Base-by-base conservation (phyloP, 2,797 vertebrate genomes). In the Enteromius trimaculatus region DNA sequence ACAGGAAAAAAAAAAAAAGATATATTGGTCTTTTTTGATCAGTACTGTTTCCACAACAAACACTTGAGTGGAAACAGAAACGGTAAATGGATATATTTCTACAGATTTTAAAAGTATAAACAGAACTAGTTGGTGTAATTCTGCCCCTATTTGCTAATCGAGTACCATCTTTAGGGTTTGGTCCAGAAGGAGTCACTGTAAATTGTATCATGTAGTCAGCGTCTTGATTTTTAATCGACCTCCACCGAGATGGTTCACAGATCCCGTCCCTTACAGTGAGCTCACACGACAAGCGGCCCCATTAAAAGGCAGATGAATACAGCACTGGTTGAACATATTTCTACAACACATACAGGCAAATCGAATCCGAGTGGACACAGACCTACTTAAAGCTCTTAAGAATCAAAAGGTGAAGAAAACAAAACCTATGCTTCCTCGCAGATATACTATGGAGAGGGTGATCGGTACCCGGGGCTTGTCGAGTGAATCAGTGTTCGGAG, bases 51-150 rank as follows among this genome's bases (percentile, higher is more conserved):
- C 55, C 71, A 42, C 58, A 62, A 64, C 1, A 7, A 75, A 34
- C 55, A 53, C n/a, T 70, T 23, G 16, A 47, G 26, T 13, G 42
- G 21, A 74, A 51, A 77, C n/a, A 4, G 47, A 44, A 80, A 77
- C 26, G 9, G 29, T 51, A 70, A 51, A 70, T 42, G 66, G 29
- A 82, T 76, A 74, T 37, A 42, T 78, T 42, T 79, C 23, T 29
- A 47, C 17, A 66, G n/a, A 84, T 84, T 86, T 42, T 79, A 82
- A 82, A 84, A 86, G 66, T 83, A 85, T 79, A 79, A 89, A 82
- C 70, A 70, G 34, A 84, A 23, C 75, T 78, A 71, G 26, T 23
- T 79, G 29, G 66, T 51, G 7, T 62, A 70, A 70, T 58, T 55
- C 55, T 29, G 66, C 16, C 29, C 9, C 62, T 44, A 55, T 81